Conservation (phyloP, 2,888 invertebrate species). For the Nyleta sp. region DNA sequence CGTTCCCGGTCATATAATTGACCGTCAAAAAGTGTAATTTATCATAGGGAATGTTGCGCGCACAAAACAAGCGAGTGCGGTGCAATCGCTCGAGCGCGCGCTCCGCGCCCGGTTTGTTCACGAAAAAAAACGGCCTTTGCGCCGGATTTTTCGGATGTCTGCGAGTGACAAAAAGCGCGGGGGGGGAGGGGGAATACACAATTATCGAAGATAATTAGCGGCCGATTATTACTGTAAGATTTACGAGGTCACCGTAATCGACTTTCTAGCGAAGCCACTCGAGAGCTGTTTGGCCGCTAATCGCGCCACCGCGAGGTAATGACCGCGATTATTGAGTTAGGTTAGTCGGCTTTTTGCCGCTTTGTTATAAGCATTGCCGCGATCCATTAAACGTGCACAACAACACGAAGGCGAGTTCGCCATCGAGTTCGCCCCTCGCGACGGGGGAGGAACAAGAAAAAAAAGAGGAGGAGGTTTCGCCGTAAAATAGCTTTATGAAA, state of each 20-base stretch:
- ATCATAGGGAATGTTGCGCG: conserved; percentile 24
- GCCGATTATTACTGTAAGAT: conserved; percentile 69
- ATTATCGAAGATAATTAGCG: conserved; percentile 69
- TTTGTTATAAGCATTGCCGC: conserved; percentile 64
- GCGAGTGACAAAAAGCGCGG: conserved; percentile 48
- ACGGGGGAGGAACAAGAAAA: too few relatives aligned
- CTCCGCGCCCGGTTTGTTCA: conserved; percentile 29
- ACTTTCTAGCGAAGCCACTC: conserved; percentile 66
- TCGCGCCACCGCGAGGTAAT: conserved; percentile 61
- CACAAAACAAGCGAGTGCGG: conserved; percentile 50
- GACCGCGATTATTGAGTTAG: conserved; percentile 65
- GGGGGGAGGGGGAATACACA: conserved; percentile 46
- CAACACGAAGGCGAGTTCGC: conserved; percentile 43
- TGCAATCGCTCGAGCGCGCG: conserved; percentile 37
- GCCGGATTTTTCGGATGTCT: conserved; percentile 47
- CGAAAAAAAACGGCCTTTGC: conserved; percentile 39
- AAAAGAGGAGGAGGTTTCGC: conserved; percentile 18
- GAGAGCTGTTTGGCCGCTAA: conserved; percentile 62
- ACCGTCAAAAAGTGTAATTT: conserved; percentile 44
- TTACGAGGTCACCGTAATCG: conserved; percentile 69
- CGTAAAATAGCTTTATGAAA: conserved; percentile 39
- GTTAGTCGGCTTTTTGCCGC: conserved; percentile 61
- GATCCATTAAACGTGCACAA: conserved; percentile 59
- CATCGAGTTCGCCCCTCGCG: conserved; percentile 36
- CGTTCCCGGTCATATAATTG: conserved; percentile 32